Evolutionary conservation across 2,888 invertebrate genomes (phyloP).

Genomic region (Hydrotaea diabolus): DNA sequence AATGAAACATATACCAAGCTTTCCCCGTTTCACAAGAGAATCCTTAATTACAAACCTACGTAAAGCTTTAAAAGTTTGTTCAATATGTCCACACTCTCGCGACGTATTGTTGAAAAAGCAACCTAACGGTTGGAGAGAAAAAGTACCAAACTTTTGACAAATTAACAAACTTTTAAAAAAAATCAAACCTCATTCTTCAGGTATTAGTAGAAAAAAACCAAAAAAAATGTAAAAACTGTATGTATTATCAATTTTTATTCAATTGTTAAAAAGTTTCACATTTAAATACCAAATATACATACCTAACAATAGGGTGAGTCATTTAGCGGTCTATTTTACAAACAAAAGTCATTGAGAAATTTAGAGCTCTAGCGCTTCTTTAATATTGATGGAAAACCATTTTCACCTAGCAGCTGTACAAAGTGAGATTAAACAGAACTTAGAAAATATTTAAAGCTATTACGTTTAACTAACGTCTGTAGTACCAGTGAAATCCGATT

Average conservation of each 20-base stretch:
- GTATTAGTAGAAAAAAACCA: slow-evolving; percentile 4
- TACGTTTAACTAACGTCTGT: too few species aligned
- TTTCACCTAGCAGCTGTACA: too few species aligned
- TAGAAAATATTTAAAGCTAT: too few species aligned
- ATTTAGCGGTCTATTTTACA: too few species aligned
- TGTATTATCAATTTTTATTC: slow-evolving; percentile 18
- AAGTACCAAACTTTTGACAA: neutral
- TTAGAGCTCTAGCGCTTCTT: too few species aligned
- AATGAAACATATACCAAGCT: slow-evolving; percentile 17
- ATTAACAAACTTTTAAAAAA: slow-evolving; percentile 60
- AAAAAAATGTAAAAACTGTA: slow-evolving; percentile 13
- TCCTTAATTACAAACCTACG: slow-evolving; percentile 40
- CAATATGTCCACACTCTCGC: neutral
- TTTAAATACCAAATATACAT: slow-evolving; percentile 11
- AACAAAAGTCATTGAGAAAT: too few species aligned
- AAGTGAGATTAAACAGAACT: too few species aligned
- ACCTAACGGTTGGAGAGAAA: neutral
- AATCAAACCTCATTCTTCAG: slow-evolving; percentile 12
- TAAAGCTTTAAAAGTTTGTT: slow-evolving; percentile 61
- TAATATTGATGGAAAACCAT: too few species aligned
- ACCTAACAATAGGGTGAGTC: too few species aligned
- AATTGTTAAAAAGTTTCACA: slow-evolving; percentile 20
- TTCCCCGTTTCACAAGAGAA: slow-evolving; percentile 36
- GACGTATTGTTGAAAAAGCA: neutral
- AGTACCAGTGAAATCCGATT: too few species aligned